Evolutionary conservation across 2,888 invertebrate genomes (phyloP).

Genomic region (Noctuana brunneofusca): DNA sequence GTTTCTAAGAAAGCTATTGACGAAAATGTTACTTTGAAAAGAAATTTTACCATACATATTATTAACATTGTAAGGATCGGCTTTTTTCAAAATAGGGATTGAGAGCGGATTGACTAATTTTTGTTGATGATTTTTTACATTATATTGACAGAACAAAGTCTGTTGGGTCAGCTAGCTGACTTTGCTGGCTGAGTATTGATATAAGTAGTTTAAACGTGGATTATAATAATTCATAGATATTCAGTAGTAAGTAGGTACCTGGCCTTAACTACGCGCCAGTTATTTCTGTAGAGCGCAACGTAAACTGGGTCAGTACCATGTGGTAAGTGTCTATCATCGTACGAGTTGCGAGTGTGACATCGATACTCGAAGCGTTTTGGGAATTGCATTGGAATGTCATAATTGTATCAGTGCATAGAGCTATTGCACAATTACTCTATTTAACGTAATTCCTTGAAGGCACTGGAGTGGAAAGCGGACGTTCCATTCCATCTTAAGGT

Average conservation of each 20-base stretch:
- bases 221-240: conserved; percentile 13
- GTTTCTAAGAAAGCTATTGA: not conserved
- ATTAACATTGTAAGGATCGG: too few species aligned
- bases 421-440: not conserved
- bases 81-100: too few species aligned
- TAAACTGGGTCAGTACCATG: conserved; percentile 61
- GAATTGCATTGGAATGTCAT: conserved; percentile 9
- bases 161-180: too few species aligned
- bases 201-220: too few species aligned
- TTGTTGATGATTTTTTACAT: too few species aligned
- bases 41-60: too few species aligned
- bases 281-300: conserved; percentile 58
- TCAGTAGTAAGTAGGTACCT: conserved; percentile 36
- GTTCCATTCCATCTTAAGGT: not conserved
- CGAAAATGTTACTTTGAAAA: not conserved
- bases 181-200: too few species aligned
- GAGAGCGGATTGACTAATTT: too few species aligned
- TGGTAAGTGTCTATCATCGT: conserved; percentile 56
- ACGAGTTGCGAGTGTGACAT: conserved; percentile 47
- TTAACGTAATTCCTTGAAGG: conserved; percentile 2
- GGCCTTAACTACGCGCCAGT: conserved; percentile 53
- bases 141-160: too few species aligned
- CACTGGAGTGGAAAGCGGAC: conserved; percentile 1
- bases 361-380: conserved; percentile 11
- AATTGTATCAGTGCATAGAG: conserved; percentile 1